phyloP scores from a whole-genome alignment of 2,888 invertebrate genomes.

The Rhamnusium bicolor region DNA sequence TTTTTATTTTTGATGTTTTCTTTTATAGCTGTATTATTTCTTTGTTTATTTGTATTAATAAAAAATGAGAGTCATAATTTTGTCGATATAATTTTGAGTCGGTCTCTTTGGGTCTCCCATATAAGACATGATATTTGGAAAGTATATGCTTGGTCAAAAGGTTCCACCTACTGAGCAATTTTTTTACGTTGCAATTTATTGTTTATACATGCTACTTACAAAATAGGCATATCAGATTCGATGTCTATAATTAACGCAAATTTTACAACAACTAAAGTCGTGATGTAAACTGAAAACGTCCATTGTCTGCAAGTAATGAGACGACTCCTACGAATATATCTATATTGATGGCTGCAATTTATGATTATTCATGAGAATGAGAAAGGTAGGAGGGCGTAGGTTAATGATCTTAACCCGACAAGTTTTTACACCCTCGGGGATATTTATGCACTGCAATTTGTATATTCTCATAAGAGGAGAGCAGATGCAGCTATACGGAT shows the following conservation, averaged over 20 bases:
- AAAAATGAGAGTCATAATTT: slow-evolving; percentile 2
- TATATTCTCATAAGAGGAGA: slow-evolving; percentile 35
- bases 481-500: slow-evolving; percentile 44
- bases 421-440: slow-evolving; percentile 59
- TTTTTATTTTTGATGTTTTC: too few species aligned
- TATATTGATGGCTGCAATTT: slow-evolving; percentile 58
- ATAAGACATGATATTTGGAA: slow-evolving; percentile 4
- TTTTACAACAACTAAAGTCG: slow-evolving; percentile 46
- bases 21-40: too few species aligned
- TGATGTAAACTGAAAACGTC: slow-evolving; percentile 47
- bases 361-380: slow-evolving; percentile 60
- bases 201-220: background rate
- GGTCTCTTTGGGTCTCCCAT: background rate
- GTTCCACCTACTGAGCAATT: background rate
- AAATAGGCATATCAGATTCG: slow-evolving; percentile 20
- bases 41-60: too few species aligned
- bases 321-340: slow-evolving; percentile 53
- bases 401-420: slow-evolving; percentile 61
- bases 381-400: slow-evolving; percentile 58
- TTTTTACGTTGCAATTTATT: slow-evolving; percentile 4
- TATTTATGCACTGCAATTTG: slow-evolving; percentile 55
- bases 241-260: slow-evolving; percentile 46
- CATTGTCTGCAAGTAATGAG: slow-evolving; percentile 56
- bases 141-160: background rate
- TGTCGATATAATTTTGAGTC: background rate